A percentile compares a stretch with the other conserved stretches of the same genome.
phyloP scores from a whole-genome alignment of 1,140 invertebrate species.

The Anthonomus grandis region DNA sequence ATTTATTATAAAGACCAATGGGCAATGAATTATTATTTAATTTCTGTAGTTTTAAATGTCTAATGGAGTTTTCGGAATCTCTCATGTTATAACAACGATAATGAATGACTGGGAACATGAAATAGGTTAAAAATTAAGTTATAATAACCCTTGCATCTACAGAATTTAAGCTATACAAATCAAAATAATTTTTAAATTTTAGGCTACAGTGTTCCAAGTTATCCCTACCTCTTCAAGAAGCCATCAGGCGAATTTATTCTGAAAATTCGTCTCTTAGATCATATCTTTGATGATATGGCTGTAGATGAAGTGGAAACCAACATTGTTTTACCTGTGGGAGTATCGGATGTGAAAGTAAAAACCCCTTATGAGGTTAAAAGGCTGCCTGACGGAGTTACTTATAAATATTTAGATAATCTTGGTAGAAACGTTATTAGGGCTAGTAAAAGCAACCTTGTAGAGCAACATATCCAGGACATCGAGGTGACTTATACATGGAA shows the following conservation, averaged over 20 bases:
- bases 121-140: no score
- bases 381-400: slow-evolving; percentile 73
- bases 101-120: no score
- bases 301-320: slow-evolving; percentile 88
- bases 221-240: slow-evolving; percentile 84
- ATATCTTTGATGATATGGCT: slow-evolving; percentile 95
- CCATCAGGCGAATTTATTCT: slow-evolving; percentile 75
- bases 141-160: no score
- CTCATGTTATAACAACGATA: no score
- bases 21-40: no score
- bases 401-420: slow-evolving; percentile 93
- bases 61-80: no score
- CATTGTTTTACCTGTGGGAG: slow-evolving; percentile 93
- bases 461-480: slow-evolving; percentile 94
- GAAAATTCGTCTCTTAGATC: slow-evolving; percentile 91
- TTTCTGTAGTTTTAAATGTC: no score
- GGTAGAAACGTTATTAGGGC: slow-evolving; percentile 79
- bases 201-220: slow-evolving; percentile 97
- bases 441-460: slow-evolving; percentile 86
- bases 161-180: background rate
- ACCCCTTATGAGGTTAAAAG: slow-evolving; percentile 80
- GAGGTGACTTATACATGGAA: slow-evolving; percentile 87
- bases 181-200: slow-evolving; percentile 9
- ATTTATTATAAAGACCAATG: no score
- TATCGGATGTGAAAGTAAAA: slow-evolving; percentile 74